Conservation (phyloP, 1,140 invertebrate genomes). For the Dryas iulia region DNA sequence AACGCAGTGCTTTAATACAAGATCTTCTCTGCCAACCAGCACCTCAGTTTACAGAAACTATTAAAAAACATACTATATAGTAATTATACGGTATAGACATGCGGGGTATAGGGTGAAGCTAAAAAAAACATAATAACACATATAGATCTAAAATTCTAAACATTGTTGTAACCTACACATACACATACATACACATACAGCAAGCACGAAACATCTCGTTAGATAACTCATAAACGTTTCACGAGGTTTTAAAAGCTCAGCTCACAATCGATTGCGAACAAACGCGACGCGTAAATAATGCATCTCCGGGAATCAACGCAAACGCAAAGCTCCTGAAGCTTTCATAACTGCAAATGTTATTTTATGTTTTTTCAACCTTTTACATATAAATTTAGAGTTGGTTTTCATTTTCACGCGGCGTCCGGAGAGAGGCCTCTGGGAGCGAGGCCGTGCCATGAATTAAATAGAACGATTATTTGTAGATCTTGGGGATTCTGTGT, state of each 20-base stretch:
- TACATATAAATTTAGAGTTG: neutral
- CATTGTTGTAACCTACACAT: neutral
- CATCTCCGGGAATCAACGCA: neutral
- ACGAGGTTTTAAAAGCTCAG: neutral
- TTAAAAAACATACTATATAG: too few relatives aligned
- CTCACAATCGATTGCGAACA: neutral
- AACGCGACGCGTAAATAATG: slow-evolving; percentile 1
- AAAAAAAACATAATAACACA: too few relatives aligned
- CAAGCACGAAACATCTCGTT: neutral
- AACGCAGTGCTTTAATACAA: too few relatives aligned
- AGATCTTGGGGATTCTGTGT: neutral
- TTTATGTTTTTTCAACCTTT: neutral
- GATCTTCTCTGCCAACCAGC: too few relatives aligned
- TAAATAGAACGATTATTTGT: neutral
- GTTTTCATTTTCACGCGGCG: neutral
- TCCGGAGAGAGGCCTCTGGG: neutral
- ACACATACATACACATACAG: too few relatives aligned
- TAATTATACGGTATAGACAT: too few relatives aligned
- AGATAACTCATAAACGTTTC: neutral
- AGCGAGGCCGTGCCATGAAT: neutral
- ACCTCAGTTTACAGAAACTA: too few relatives aligned
- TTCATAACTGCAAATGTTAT: neutral
- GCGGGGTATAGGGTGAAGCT: too few relatives aligned
- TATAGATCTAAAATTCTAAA: neutral
- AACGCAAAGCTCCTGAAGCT: neutral